Percentiles rank a stretch among this genome's conserved stretches.
Conservation (phyloP, 2,797 vertebrate species). For the Meda fulgida region DNA sequence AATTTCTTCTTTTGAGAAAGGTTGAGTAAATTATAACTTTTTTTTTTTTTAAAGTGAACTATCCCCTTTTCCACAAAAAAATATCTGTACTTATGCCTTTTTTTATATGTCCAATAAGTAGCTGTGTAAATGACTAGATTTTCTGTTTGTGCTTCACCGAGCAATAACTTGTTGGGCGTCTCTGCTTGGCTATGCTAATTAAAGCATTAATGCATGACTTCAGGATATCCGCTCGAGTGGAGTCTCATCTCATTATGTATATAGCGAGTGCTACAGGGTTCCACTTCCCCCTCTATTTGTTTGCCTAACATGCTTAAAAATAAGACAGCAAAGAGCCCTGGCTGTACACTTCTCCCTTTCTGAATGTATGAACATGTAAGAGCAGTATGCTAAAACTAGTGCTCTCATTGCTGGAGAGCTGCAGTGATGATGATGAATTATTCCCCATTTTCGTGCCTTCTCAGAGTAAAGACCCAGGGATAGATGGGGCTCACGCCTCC, state of each 20-base stretch:
- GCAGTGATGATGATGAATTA: conserved; percentile 35
- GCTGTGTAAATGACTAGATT: conserved; percentile 52
- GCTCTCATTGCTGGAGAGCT: conserved; percentile 38
- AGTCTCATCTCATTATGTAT: conserved; percentile 58
- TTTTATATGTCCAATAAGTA: conserved; percentile 38
- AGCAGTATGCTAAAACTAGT: conserved; percentile 30
- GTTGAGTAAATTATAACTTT: neutral
- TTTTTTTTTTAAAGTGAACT: neutral
- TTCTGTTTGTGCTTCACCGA: conserved; percentile 55
- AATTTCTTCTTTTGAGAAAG: neutral
- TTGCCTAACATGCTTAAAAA: conserved; percentile 53
- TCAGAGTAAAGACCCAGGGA: conserved; percentile 8
- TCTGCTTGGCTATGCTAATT: conserved; percentile 61
- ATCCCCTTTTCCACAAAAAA: neutral
- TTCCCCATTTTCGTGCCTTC: conserved; percentile 13
- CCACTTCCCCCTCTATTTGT: conserved; percentile 45
- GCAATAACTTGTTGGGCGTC: conserved; percentile 59
- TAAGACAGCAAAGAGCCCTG: conserved; percentile 23
- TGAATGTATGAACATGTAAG: conserved; percentile 33
- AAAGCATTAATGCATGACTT: conserved; percentile 60
- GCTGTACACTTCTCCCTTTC: conserved; percentile 3
- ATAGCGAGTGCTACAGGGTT: conserved; percentile 50
- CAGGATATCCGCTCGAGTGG: conserved; percentile 53
- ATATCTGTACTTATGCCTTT: conserved; percentile 14
- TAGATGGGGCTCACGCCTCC: conserved; percentile 21